phyloP scores from a whole-genome alignment of 2,797 vertebrate species.

The Champsocephalus esox region DNA sequence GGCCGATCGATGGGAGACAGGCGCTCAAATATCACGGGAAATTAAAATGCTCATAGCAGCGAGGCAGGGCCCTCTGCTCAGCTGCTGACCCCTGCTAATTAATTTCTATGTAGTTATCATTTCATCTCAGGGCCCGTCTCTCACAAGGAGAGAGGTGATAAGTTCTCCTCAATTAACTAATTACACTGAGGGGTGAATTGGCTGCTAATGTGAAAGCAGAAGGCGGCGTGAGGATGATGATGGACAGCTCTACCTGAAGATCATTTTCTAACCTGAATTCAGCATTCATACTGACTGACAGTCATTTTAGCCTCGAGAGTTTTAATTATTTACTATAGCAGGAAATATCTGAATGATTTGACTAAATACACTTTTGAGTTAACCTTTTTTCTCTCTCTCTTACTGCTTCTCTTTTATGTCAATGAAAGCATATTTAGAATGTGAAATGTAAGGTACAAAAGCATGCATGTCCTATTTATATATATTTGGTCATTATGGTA shows the following conservation, averaged over 20 bases:
- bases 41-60: slow-evolving; percentile 93
- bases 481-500: no score
- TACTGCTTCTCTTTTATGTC: not conserved
- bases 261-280: not conserved
- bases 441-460: not conserved
- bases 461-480: not conserved
- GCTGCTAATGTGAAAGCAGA: slow-evolving; percentile 86
- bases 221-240: slow-evolving; percentile 38
- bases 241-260: slow-evolving; percentile 19
- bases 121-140: slow-evolving; percentile 78
- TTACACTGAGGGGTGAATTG: slow-evolving; percentile 90
- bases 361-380: not conserved
- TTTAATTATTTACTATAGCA: not conserved
- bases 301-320: not conserved
- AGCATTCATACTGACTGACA: not conserved
- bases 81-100: slow-evolving; percentile 96
- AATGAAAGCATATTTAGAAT: not conserved
- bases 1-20: slow-evolving; percentile 97
- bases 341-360: slow-evolving; percentile 7
- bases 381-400: not conserved
- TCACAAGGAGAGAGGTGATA: slow-evolving; percentile 65
- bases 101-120: slow-evolving; percentile 90
- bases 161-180: slow-evolving; percentile 95
- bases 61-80: slow-evolving; percentile 78
- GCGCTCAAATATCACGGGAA: slow-evolving; percentile 99